phyloP scores from a whole-genome alignment of 2,113 vertebrate genomes.

The Protobothrops mucrosquamatus region DNA sequence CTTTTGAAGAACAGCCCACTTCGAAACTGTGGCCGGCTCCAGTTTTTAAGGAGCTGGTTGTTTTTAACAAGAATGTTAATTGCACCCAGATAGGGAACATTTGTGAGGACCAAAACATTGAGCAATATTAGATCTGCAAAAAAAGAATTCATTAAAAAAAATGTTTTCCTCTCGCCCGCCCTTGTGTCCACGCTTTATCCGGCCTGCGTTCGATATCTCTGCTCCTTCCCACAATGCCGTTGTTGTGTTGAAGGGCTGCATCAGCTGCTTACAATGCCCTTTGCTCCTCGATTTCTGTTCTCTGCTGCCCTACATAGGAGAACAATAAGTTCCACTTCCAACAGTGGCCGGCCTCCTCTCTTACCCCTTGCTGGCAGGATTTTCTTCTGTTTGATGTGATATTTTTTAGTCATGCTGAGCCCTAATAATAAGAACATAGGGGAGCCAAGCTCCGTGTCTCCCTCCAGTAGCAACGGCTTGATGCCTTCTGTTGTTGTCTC shows the following conservation, averaged over 20 bases:
- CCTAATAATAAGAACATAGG: slow-evolving; percentile 58
- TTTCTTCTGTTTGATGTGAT: slow-evolving; percentile 62
- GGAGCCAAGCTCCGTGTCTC: slow-evolving; percentile 48
- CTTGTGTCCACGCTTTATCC: neutral
- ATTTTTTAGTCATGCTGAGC: slow-evolving; percentile 62
- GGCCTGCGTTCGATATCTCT: slow-evolving; percentile 19
- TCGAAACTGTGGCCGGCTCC: neutral
- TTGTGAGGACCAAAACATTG: neutral
- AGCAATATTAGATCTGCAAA: neutral
- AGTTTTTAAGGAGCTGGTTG: neutral
- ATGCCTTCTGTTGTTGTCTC: slow-evolving; percentile 47
- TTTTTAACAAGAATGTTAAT: neutral
- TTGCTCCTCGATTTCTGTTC: slow-evolving; percentile 52
- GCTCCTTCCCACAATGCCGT: slow-evolving; percentile 41
- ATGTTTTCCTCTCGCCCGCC: neutral
- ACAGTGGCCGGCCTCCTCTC: slow-evolving; percentile 57
- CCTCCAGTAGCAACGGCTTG: slow-evolving; percentile 47
- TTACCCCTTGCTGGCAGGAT: slow-evolving; percentile 62
- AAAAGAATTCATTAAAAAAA: slow-evolving; percentile 21
- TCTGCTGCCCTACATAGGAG: slow-evolving; percentile 48
- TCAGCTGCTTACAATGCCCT: slow-evolving; percentile 59
- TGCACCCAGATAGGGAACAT: neutral
- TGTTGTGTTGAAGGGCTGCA: slow-evolving; percentile 39
- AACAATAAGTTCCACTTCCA: slow-evolving; percentile 66
- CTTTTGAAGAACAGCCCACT: neutral